Base-by-base conservation (phyloP, 2,888 invertebrate species). In the Drosophila flavopinicola region DNA sequence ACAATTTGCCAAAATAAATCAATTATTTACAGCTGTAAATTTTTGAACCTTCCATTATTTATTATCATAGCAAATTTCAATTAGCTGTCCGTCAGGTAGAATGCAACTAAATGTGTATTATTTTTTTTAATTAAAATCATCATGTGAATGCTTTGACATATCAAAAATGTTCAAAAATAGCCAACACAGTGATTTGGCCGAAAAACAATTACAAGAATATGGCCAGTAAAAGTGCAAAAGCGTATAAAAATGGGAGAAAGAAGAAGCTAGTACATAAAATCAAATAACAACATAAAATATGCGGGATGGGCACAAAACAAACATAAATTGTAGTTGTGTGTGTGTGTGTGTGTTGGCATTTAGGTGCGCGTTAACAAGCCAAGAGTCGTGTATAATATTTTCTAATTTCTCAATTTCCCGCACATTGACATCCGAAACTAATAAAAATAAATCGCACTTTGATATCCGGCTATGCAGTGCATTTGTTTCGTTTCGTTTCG, bases 381-480 rank as follows among this genome's bases (percentile, higher is more conserved):
- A 67, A 64, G 66, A 73, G 73, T 74, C 76, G 65, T 80, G 78
- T 85, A 79, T 85, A 80, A 86, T 85, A 85, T 85, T 85, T 85
- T 86, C 85, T 85, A 85, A 85, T 85, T 86, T 85, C 85, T 86
- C 86, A 86, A 86, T 85, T 85, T 85, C 85, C 85, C 78, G 72
- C 86, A 86, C 86, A 86, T 85, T 84, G 86, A 86, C 85, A 86
- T 86, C 85, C 86, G 85, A 82, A 85, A 85, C 77, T 86, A 86
- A 86, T 86, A 86, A 86, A 86, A 86, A 86, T 85, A 86, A 86
- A 86, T 86, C 83, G 85, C 86, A 86, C 85, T 85, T 85, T 85
- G 85, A 86, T 86, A 86, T 84, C 84, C 84, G 78, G 78, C 66
- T 66, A 72, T 66, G 54, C 71, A 65, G 37, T 68, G 72, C 65